Percentiles rank a stretch among this genome's conserved stretches.
These are phyloP conservation scores for Tiliqua scincoides DNA, from an alignment of 2,113 vertebrate species.

Conservation along the genomic window DNA sequence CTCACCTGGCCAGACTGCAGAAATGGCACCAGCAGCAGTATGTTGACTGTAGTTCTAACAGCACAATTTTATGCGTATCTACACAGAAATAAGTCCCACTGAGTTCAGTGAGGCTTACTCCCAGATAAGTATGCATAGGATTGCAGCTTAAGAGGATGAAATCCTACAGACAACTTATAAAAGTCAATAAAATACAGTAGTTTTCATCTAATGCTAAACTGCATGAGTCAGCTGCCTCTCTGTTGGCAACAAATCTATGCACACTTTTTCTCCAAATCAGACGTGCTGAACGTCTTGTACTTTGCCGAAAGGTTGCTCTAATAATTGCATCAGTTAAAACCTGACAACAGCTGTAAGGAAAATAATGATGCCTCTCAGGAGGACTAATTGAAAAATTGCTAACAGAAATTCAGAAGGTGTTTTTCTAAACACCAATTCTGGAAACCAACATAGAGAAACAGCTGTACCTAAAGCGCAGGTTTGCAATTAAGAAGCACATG, in stretches of 20 bases:
- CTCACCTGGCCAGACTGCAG: background rate
- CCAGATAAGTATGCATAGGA: too few relatives aligned
- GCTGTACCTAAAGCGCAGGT: background rate
- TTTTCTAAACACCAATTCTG: conserved; percentile 3
- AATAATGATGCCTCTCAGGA: background rate
- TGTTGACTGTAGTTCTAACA: background rate
- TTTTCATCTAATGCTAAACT: conserved; percentile 1
- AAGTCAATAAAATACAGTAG: conserved; percentile 4
- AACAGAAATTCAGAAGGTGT: background rate
- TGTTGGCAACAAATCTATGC: background rate
- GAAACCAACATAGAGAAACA: rapidly evolving
- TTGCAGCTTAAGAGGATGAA: background rate
- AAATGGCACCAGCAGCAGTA: background rate
- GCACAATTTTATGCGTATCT: too few relatives aligned
- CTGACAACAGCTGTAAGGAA: background rate
- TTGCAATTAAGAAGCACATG: background rate
- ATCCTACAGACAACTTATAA: background rate
- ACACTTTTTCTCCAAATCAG: background rate
- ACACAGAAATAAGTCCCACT: too few relatives aligned
- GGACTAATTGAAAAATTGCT: conserved; percentile 13
- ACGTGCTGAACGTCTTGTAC: rapidly evolving
- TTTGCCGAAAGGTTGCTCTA: background rate
- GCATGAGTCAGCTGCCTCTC: background rate
- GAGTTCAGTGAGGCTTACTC: too few relatives aligned
- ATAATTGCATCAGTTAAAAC: conserved; percentile 25